Evolutionary conservation across 2,888 invertebrate genomes (phyloP).

Genomic region (Tryphoninae sp.): DNA sequence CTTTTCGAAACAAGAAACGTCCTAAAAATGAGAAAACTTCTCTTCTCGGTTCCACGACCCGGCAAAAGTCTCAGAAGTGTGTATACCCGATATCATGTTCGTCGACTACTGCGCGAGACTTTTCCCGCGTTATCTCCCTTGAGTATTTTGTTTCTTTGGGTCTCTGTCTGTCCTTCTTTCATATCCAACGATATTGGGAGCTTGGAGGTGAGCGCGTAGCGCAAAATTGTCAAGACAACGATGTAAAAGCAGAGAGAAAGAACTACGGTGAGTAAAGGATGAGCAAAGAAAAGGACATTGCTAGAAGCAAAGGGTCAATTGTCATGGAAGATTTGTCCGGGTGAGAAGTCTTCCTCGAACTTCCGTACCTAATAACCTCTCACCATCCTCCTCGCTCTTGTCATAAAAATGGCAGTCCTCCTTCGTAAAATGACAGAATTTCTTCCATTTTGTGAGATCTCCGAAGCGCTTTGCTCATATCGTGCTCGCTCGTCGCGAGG

Average conservation of each 20-base stretch:
- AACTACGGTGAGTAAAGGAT: too few relatives aligned
- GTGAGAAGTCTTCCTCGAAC: slow-evolving; percentile 14
- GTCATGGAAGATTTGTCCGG: slow-evolving; percentile 31
- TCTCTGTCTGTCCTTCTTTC: not conserved
- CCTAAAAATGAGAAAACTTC: slow-evolving; percentile 66
- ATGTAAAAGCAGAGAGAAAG: slow-evolving; percentile 11
- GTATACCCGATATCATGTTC: slow-evolving; percentile 12
- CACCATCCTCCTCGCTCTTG: not conserved
- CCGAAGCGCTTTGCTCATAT: too few relatives aligned
- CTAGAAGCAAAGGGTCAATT: slow-evolving; percentile 30
- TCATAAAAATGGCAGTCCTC: too few relatives aligned
- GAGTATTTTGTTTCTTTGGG: slow-evolving; percentile 2
- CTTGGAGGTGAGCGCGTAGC: slow-evolving; percentile 8
- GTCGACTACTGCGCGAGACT: slow-evolving; percentile 20
- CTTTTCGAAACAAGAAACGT: slow-evolving; percentile 58
- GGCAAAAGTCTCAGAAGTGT: slow-evolving; percentile 14
- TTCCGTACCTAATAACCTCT: slow-evolving; percentile 15
- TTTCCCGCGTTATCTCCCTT: slow-evolving; percentile 7
- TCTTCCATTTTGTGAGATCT: not conserved
- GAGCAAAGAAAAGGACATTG: not conserved
- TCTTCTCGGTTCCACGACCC: slow-evolving; percentile 19
- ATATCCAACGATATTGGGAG: slow-evolving; percentile 17
- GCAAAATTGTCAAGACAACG: slow-evolving; percentile 43
- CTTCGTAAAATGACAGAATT: not conserved
- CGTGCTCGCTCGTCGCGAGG: not conserved